phyloP scores from a whole-genome alignment of 2,113 vertebrate species.

The Jaculus jaculus region DNA sequence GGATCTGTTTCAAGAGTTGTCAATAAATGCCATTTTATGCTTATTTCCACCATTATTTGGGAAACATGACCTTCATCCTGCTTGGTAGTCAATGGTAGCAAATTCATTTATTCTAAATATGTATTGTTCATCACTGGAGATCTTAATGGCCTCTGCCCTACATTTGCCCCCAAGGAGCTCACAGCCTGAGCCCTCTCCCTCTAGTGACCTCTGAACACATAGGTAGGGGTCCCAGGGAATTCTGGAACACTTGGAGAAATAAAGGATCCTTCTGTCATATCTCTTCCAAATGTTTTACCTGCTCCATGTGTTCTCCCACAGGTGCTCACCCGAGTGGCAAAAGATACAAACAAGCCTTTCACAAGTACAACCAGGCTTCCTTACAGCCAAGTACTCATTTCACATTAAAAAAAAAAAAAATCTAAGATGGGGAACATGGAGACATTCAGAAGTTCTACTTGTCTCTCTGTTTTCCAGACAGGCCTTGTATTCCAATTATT shows the following conservation, averaged over 20 bases:
- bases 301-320: slow-evolving; percentile 3
- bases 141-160: not conserved
- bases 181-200: not conserved
- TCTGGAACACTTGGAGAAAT: not conserved
- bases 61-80: not conserved
- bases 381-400: not conserved
- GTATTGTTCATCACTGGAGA: not conserved
- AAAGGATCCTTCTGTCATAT: not conserved
- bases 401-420: not conserved
- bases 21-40: not conserved
- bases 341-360: not conserved
- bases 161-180: slow-evolving; percentile 23
- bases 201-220: not conserved
- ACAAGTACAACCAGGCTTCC: not conserved
- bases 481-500: not conserved
- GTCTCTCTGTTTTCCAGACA: not conserved
- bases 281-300: not conserved
- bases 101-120: not conserved
- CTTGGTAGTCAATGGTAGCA: not conserved
- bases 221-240: not conserved
- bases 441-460: not conserved
- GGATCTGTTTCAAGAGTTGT: not conserved
- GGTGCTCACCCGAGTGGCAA: not conserved
- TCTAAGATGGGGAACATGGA: not conserved
- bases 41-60: not conserved